Percentiles rank a stretch among this genome's conserved stretches.
Evolutionary conservation across 2,113 vertebrate genomes (phyloP).

Genomic region (Platycercus adscitus): DNA sequence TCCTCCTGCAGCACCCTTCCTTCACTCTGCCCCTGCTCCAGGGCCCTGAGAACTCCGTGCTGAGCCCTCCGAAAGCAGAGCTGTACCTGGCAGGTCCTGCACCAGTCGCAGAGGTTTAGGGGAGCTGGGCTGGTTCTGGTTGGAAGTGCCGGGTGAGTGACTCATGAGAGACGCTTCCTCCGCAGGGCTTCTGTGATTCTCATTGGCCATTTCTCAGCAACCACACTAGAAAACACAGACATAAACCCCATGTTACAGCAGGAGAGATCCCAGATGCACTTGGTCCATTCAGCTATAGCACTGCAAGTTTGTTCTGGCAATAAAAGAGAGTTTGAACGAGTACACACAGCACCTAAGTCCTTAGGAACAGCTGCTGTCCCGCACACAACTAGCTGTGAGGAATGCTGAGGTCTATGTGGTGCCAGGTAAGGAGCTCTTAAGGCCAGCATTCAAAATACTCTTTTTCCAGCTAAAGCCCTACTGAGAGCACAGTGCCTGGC

Average conservation of each 20-base stretch:
- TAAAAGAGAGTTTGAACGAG: background rate
- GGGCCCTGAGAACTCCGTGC: background rate
- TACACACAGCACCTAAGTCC: background rate
- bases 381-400: background rate
- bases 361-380: background rate
- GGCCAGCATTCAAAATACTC: background rate
- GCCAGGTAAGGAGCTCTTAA: background rate
- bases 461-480: background rate
- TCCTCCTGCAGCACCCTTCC: rapidly evolving
- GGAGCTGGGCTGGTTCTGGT: conserved; percentile 87
- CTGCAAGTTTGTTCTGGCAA: background rate
- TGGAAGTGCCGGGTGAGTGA: conserved; percentile 86
- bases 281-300: background rate
- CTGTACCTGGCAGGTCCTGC: conserved; percentile 92
- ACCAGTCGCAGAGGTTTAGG: conserved; percentile 87
- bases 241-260: background rate
- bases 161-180: conserved; percentile 86
- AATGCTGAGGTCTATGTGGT: background rate
- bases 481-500: background rate
- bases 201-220: conserved; percentile 92
- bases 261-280: background rate
- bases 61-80: background rate
- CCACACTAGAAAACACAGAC: conserved; percentile 63
- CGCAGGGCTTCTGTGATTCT: conserved; percentile 89
- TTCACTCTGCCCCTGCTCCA: background rate